A percentile compares a stretch with the other conserved stretches of the same genome.
These are phyloP conservation scores for Pollenia labialis DNA, from an alignment of 2,888 invertebrate genomes.

Conservation along the genomic window DNA sequence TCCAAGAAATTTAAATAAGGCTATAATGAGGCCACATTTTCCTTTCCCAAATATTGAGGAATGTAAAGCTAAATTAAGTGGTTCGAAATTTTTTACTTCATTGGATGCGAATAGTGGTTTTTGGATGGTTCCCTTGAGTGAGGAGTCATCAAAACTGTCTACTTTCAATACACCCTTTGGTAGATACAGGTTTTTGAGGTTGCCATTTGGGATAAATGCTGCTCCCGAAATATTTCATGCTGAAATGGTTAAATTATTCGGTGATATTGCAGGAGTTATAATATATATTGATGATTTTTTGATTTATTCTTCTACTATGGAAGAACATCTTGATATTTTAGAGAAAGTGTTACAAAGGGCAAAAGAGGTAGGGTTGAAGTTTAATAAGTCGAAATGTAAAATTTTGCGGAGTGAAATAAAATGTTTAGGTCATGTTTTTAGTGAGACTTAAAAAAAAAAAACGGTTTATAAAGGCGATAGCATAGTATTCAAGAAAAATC, in stretches of 20 bases:
- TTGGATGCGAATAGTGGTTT: conserved; percentile 61
- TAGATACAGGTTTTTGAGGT: conserved; percentile 66
- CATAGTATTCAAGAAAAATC: background rate
- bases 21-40: conserved; percentile 60
- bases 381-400: conserved; percentile 61
- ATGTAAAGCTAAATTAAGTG: background rate
- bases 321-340: conserved; percentile 31
- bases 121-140: conserved; percentile 73
- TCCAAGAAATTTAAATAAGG: conserved; percentile 72
- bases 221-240: conserved; percentile 65
- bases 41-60: conserved; percentile 36
- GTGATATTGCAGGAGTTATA: conserved; percentile 51
- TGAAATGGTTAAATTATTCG: conserved; percentile 60
- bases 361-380: conserved; percentile 63
- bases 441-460: conserved; percentile 14
- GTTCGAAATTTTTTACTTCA: background rate
- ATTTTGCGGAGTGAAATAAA: conserved; percentile 48
- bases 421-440: conserved; percentile 64
- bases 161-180: conserved; percentile 75
- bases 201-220: conserved; percentile 69
- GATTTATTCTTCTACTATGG: conserved; percentile 49
- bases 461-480: background rate
- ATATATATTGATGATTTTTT: conserved; percentile 72
- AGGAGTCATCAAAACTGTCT: conserved; percentile 74
- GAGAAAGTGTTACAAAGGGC: conserved; percentile 60